A percentile compares a stretch with the other conserved stretches of the same genome.
These are phyloP conservation scores for Pollicipes pollicipes DNA, from an alignment of 1,140 invertebrate species.

Conservation along the genomic window DNA sequence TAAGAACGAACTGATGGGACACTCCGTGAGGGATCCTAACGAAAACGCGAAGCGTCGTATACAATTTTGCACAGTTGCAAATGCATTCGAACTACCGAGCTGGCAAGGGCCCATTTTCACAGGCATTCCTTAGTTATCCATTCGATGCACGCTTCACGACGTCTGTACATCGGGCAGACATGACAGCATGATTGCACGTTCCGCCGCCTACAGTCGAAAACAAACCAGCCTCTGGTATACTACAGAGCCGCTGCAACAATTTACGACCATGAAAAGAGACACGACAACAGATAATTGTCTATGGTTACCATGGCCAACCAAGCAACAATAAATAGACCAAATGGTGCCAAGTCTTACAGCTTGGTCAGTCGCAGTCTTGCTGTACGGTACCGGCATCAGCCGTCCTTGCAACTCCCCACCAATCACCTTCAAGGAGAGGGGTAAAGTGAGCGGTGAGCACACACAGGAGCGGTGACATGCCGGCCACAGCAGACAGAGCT, in stretches of 20 bases:
- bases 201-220: neutral
- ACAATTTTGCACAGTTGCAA: too few relatives aligned
- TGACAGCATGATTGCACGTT: too few relatives aligned
- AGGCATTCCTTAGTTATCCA: too few relatives aligned
- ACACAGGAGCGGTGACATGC: neutral
- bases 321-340: slow-evolving; percentile 21
- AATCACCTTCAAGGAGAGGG: slow-evolving; percentile 38
- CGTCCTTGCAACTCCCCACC: slow-evolving; percentile 97
- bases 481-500: neutral
- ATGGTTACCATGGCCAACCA: slow-evolving; percentile 8
- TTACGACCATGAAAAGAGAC: slow-evolving; percentile 6
- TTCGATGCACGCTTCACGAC: too few relatives aligned
- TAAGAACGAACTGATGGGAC: too few relatives aligned
- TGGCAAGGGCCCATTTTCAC: too few relatives aligned
- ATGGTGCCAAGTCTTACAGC: slow-evolving; percentile 62
- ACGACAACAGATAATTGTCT: slow-evolving; percentile 6
- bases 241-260: neutral
- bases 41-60: too few relatives aligned
- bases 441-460: neutral
- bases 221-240: neutral
- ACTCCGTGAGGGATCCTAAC: too few relatives aligned
- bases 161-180: too few relatives aligned
- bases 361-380: slow-evolving; percentile 98
- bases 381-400: slow-evolving; percentile 96
- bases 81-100: too few relatives aligned